Base-by-base conservation (phyloP, 2,888 invertebrate genomes). In the Acrocyrtus sp. region DNA sequence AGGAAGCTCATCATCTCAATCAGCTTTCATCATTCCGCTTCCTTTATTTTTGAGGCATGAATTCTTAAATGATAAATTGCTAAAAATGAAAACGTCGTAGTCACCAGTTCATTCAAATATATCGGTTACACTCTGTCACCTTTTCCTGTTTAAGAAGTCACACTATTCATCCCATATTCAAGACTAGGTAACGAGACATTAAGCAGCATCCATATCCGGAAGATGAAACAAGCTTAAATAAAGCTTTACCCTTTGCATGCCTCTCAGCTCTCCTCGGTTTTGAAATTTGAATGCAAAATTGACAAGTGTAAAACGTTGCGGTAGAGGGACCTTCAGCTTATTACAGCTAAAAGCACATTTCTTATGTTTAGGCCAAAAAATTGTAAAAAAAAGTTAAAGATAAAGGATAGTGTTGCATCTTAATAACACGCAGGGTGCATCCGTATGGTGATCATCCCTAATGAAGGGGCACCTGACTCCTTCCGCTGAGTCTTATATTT, bases 381-480 rank as follows among this genome's bases (percentile, higher is more conserved):
- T n/a, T n/a, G n/a, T n/a, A n/a, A n/a, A n/a, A n/a, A n/a, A 47
- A n/a, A 47, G 21, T 26, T 17, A 53, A 41, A 45, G 41, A 21
- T 43, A 43, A 47, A 65, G 65, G n/a, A 65, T 65, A 43, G 17
- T 12, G 24, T 62, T 51, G 53, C 54, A 45, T 29, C 34, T 48
- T 17, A 3, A 6, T 27, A 6, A 43, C 21, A 17, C 6, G 43
- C 61, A 63, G 53, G 48, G 54, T 65, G 65, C 39, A 21, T 50
- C 57, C 57, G 48, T 57, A 66, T 66, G 65, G 63, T 26, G 17
- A 24, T 21, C 12, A n/a, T 45, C 54, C 19, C 10, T 53, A 26
- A 54, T 45, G 26, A 34, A 54, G 45, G 29, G 41, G 60, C 61
- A 68, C 68, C 68, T 68, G 68, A 68, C 39, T 45, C 68, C 43